phyloP scores from a whole-genome alignment of 2,797 vertebrate species.

The Taenioides sp. region DNA sequence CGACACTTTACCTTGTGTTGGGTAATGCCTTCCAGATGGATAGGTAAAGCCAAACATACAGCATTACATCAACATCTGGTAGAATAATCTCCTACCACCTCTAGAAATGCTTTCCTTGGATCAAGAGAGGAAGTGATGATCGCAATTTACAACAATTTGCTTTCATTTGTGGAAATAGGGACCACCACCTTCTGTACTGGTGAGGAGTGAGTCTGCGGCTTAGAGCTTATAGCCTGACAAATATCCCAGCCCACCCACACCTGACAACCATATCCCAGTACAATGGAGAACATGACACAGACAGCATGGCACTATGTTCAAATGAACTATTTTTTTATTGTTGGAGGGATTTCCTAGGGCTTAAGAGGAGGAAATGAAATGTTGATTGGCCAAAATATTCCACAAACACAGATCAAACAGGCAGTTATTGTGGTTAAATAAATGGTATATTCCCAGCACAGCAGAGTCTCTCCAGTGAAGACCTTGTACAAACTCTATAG shows the following conservation, averaged over 20 bases:
- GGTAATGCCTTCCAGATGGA: constrained; percentile 73
- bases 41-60: constrained; percentile 69
- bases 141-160: constrained; percentile 69
- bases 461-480: constrained; percentile 32
- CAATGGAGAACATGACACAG: constrained; percentile 36
- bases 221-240: constrained; percentile 58
- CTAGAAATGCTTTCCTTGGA: constrained; percentile 72
- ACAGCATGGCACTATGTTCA: constrained; percentile 23
- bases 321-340: constrained; percentile 22
- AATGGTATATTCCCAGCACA: constrained; percentile 55
- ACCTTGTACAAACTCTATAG: constrained; percentile 55
- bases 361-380: constrained; percentile 41
- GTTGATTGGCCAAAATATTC: constrained; percentile 53
- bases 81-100: constrained; percentile 67
- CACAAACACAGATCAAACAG: constrained; percentile 44
- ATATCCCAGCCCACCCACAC: constrained; percentile 78
- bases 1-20: constrained; percentile 50
- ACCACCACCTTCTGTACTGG: constrained; percentile 67
- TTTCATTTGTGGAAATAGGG: constrained; percentile 74
- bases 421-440: constrained; percentile 55
- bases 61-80: constrained; percentile 63
- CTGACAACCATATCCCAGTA: constrained; percentile 60
- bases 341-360: constrained; percentile 45
- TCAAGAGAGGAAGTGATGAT: constrained; percentile 71
- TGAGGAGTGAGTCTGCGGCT: constrained; percentile 60